Base-by-base conservation (phyloP, 2,888 invertebrate genomes). In the Sesamia inferens region DNA sequence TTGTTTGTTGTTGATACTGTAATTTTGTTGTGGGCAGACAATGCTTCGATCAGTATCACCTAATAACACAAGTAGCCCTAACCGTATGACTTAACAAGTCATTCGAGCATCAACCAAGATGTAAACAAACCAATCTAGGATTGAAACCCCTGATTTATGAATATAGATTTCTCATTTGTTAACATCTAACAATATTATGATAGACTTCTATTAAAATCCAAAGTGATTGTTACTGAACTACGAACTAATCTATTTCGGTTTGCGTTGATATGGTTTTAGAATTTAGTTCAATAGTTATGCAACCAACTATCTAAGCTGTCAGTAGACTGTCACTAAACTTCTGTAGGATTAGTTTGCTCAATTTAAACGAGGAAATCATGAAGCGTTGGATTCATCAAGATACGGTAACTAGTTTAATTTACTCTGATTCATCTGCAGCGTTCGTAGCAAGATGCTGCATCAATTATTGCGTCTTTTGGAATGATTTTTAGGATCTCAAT, bases 341-440 rank as follows among this genome's bases (percentile, higher is more conserved):
- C 61, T 61, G 55, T 58, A 19, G 71, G 81, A 79, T 75, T 78
- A 83, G 78, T 84, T 86, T 75, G 74, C 64, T 16, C 59, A 75
- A 86, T 80, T 84, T 85, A 69, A 82, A 85, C 76, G 71, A 86
- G 85, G 69, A 77, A 81, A 67, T 74, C 69, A 78, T 79, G 71
- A 68, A 72, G 78, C 72, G 78, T 80, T 64, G 64, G 64, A 24
- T 71, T 67, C 66, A 82, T 81, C 73, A 61, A 71, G 64, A 73
- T 70, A 63, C 54, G 19, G 8, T 55, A 39, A 14, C 42, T 24
- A 51, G 65, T 71, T 67, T 47, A 54, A 66, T 64, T 31, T 47
- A 59, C 59, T 74, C 61, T 63, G 55, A 48, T 64, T 71, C 31
- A n/a, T n/a, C 58, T 51, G 19, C 22, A 48, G 51, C 16, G 68